phyloP scores from a whole-genome alignment of 2,888 invertebrate genomes.

The Miltochrista miniata region DNA sequence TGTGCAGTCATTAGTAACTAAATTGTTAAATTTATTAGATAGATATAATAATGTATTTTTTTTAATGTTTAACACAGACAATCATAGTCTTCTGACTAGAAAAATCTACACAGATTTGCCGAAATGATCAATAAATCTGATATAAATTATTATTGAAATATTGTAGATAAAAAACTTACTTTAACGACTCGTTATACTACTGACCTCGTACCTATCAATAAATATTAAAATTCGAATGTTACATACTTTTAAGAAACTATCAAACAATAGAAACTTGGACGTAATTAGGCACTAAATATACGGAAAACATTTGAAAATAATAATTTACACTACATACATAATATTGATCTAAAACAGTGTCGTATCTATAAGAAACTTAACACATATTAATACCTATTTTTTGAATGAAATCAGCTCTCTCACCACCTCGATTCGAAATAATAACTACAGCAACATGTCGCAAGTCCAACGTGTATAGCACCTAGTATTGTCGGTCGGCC shows the following conservation, averaged over 20 bases:
- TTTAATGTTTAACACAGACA: constrained; percentile 66
- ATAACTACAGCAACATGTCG: constrained; percentile 74
- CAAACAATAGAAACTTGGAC: constrained; percentile 75
- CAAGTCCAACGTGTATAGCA: constrained; percentile 79
- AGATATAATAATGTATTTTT: constrained; percentile 43
- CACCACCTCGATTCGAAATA: constrained; percentile 68
- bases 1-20: constrained; percentile 26
- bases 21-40: constrained; percentile 30
- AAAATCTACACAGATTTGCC: constrained; percentile 69
- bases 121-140: constrained; percentile 61
- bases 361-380: constrained; percentile 73
- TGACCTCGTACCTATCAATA: constrained; percentile 75
- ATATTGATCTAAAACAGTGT: constrained; percentile 71
- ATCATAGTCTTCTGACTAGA: constrained; percentile 80
- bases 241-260: constrained; percentile 64
- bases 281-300: constrained; percentile 76
- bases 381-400: constrained; percentile 75
- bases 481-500: constrained; percentile 83
- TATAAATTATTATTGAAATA: constrained; percentile 50
- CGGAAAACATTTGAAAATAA: constrained; percentile 65
- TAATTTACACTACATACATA: constrained; percentile 78
- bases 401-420: constrained; percentile 70
- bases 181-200: constrained; percentile 67
- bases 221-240: constrained; percentile 74
- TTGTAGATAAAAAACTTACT: constrained; percentile 58